Percentiles rank a stretch among this genome's conserved stretches.
Evolutionary conservation across 1,140 invertebrate genomes (phyloP).

Genomic region (Colletes latitarsis): DNA sequence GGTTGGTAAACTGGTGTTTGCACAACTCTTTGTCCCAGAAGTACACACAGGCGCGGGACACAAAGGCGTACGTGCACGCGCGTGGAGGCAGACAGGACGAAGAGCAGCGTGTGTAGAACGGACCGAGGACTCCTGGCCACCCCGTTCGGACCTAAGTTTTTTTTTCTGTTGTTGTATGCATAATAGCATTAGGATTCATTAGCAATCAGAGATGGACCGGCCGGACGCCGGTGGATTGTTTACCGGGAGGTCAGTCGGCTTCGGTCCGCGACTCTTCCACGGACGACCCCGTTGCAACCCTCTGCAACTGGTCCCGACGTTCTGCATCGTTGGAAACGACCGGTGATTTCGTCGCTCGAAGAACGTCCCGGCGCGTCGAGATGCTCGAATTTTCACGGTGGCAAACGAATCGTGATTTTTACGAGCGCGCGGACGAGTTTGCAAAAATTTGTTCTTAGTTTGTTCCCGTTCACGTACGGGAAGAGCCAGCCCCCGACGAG

Average conservation of each 20-base stretch:
- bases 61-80: conserved; percentile 9
- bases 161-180: conserved; percentile 77
- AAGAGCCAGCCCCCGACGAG: background rate
- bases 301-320: conserved; percentile 21
- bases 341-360: conserved; percentile 19
- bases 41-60: conserved; percentile 49
- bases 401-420: background rate
- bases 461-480: background rate
- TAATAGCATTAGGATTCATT: conserved; percentile 82
- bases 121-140: conserved; percentile 64
- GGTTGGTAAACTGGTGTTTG: conserved; percentile 77
- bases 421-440: background rate
- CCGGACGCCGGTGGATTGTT: conserved; percentile 72
- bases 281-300: conserved; percentile 46
- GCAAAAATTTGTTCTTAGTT: conserved; percentile 11
- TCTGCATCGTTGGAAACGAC: conserved; percentile 33
- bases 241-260: conserved; percentile 69
- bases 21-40: conserved; percentile 78
- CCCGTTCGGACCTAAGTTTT: conserved; percentile 73
- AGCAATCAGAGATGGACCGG: conserved; percentile 81
- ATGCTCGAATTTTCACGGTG: background rate
- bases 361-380: background rate
- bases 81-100: conserved; percentile 21
- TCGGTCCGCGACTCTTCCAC: conserved; percentile 51
- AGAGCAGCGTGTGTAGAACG: background rate